These are phyloP conservation scores for Oxytorus armatus DNA, from an alignment of 2,888 invertebrate species.

Conservation along the genomic window DNA sequence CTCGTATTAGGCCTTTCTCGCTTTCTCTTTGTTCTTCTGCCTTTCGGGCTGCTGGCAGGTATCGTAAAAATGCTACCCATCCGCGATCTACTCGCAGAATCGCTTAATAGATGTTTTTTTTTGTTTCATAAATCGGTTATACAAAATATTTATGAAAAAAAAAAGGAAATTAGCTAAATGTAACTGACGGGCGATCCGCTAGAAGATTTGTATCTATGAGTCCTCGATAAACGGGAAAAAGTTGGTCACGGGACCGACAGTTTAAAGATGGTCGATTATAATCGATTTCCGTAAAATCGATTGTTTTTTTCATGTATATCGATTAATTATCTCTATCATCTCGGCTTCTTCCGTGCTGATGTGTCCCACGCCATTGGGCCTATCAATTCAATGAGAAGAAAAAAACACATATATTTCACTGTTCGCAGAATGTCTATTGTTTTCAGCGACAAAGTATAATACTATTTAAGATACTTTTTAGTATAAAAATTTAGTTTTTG, in stretches of 20 bases:
- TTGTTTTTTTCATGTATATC: slow-evolving; percentile 15
- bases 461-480: too few relatives aligned
- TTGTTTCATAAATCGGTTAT: slow-evolving; percentile 41
- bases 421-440: too few relatives aligned
- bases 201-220: not conserved
- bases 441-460: too few relatives aligned
- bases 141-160: slow-evolving; percentile 46
- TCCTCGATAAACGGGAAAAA: not conserved
- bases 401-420: slow-evolving; percentile 1
- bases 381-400: slow-evolving; percentile 62
- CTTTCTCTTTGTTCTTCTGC: not conserved
- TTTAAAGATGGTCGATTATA: too few relatives aligned
- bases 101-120: slow-evolving; percentile 11
- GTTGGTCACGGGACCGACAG: not conserved
- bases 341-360: slow-evolving; percentile 79
- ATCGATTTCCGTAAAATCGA: too few relatives aligned
- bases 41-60: not conserved
- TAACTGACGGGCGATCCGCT: slow-evolving; percentile 35
- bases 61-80: slow-evolving; percentile 3
- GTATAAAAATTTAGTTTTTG: too few relatives aligned
- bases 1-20: slow-evolving; percentile 16
- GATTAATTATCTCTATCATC: slow-evolving; percentile 69
- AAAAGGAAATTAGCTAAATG: slow-evolving; percentile 63
- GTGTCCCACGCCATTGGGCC: slow-evolving; percentile 80
- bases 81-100: slow-evolving; percentile 20